phyloP scores from a whole-genome alignment of 1,140 invertebrate species.

The Bombus pyrosoma region DNA sequence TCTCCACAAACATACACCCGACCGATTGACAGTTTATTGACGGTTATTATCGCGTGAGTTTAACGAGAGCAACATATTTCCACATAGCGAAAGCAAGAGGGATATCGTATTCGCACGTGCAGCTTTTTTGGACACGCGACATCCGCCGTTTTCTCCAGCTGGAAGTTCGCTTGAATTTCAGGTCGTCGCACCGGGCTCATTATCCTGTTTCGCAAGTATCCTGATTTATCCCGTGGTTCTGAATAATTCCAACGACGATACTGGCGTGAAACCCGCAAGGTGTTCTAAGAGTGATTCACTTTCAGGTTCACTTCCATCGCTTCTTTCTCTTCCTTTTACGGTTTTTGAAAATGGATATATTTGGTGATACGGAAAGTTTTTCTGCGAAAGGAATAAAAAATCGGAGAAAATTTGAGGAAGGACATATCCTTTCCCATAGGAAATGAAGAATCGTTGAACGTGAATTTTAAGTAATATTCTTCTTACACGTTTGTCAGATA shows the following conservation, averaged over 20 bases:
- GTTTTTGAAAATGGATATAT: neutral
- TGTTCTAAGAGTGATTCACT: too few species aligned
- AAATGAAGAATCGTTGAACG: too few species aligned
- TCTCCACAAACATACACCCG: neutral
- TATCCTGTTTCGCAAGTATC: neutral
- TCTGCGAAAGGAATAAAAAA: too few species aligned
- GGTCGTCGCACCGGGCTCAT: conserved; percentile 4
- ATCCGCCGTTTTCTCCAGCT: neutral
- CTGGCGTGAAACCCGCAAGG: neutral
- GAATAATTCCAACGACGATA: neutral
- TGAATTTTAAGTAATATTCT: too few species aligned
- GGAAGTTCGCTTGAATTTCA: neutral
- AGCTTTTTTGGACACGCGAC: conserved; percentile 5
- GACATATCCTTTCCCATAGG: too few species aligned
- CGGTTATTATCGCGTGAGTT: conserved; percentile 15
- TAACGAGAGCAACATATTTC: neutral
- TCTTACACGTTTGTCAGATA: too few species aligned
- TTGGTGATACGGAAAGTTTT: neutral
- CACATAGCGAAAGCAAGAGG: neutral
- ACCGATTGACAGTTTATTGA: conserved; percentile 18
- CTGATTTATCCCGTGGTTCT: neutral
- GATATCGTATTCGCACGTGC: too few species aligned
- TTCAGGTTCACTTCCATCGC: neutral
- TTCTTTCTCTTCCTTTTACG: neutral
- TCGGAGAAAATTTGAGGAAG: too few species aligned